Percentiles rank a stretch among this genome's conserved stretches.
These are phyloP conservation scores for Capra hircus DNA, from an alignment of 2,113 vertebrate species.

Conservation along the genomic window DNA sequence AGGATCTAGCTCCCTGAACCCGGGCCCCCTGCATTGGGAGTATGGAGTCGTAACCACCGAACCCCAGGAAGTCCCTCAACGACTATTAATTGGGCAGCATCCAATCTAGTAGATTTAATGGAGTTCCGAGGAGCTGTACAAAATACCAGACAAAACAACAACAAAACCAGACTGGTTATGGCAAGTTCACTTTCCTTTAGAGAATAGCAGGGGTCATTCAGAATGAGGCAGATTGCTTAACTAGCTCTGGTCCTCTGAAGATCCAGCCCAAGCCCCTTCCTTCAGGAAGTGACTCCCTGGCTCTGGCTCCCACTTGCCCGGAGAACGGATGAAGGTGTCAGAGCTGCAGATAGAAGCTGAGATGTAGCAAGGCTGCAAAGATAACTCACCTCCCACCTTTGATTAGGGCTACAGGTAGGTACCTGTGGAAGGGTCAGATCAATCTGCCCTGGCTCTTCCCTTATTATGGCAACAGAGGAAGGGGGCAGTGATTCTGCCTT, in stretches of 20 bases:
- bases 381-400: not conserved
- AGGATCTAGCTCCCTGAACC: not conserved
- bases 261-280: not conserved
- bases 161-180: not conserved
- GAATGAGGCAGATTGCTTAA: not conserved
- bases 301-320: not conserved
- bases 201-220: not conserved
- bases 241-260: not conserved
- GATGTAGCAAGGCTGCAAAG: not conserved
- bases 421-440: not conserved
- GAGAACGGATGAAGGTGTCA: not conserved
- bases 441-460: not conserved
- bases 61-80: not conserved
- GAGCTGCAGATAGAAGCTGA: not conserved
- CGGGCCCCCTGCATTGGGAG: not conserved
- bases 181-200: not conserved
- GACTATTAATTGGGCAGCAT: not conserved
- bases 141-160: not conserved
- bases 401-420: not conserved
- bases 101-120: not conserved
- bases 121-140: not conserved
- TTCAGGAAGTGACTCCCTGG: not conserved
- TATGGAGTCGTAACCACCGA: not conserved
- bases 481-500: not conserved
- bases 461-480: constrained; percentile 50